Percentiles rank a stretch among this genome's conserved stretches.
Evolutionary conservation across 2,888 invertebrate species (phyloP).

Genomic region (Laspeyria flexula): DNA sequence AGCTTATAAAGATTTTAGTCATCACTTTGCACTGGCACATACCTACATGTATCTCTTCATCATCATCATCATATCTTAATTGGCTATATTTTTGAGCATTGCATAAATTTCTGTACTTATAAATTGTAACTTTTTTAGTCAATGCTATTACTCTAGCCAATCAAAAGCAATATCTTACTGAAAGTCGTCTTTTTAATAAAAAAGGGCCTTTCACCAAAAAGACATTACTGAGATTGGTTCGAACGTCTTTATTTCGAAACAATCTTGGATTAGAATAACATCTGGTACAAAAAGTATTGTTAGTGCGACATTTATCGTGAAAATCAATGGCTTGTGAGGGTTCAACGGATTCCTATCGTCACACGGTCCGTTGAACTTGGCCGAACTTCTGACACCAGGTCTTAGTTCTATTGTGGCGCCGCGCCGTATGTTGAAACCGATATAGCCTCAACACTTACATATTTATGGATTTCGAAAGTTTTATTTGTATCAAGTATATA

Average conservation of each 20-base stretch:
- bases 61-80: no score
- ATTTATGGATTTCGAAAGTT: not conserved
- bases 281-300: slow-evolving; percentile 26
- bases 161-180: not conserved
- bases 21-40: no score
- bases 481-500: no score
- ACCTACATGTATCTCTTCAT: no score
- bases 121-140: no score
- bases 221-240: not conserved
- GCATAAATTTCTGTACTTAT: no score
- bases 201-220: not conserved
- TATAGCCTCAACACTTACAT: not conserved
- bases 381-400: slow-evolving; percentile 23
- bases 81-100: no score
- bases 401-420: not conserved
- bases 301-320: slow-evolving; percentile 43
- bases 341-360: slow-evolving; percentile 30
- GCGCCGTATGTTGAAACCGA: not conserved
- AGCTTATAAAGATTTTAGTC: no score
- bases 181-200: not conserved
- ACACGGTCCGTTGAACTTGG: slow-evolving; percentile 32
- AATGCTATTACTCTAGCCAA: no score
- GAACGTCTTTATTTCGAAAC: not conserved
- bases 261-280: slow-evolving; percentile 29
- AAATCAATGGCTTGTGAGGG: slow-evolving; percentile 42